phyloP scores from a whole-genome alignment of 2,113 vertebrate genomes.

The Baryphthengus martii region DNA sequence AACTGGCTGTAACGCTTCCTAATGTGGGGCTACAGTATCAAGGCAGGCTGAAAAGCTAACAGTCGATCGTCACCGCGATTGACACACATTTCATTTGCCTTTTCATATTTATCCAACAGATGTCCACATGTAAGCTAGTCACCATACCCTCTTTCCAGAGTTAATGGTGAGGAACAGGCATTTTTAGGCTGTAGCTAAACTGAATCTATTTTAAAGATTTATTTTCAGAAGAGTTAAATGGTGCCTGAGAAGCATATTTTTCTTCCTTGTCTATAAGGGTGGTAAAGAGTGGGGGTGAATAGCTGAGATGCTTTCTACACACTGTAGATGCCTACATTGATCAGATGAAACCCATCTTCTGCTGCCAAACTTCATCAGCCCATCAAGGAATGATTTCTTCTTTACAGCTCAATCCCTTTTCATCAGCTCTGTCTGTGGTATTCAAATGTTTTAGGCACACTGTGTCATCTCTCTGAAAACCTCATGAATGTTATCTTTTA shows the following conservation, averaged over 20 bases:
- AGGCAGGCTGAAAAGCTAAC: background rate
- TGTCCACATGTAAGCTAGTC: background rate
- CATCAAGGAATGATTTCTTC: conserved; percentile 45
- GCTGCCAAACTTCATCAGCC: conserved; percentile 45
- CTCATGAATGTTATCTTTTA: conserved; percentile 59
- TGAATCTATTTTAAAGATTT: background rate
- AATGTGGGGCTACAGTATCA: background rate
- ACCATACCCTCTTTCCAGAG: background rate
- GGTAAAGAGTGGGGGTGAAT: background rate
- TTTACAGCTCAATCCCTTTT: conserved; percentile 48
- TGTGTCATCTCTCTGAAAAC: conserved; percentile 44
- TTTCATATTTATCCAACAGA: background rate
- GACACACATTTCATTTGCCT: background rate
- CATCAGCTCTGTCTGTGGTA: conserved; percentile 41
- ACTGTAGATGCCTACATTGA: conserved; percentile 12
- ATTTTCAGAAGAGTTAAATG: background rate
- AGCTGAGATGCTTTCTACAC: background rate
- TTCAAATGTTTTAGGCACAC: conserved; percentile 46
- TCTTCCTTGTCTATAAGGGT: background rate
- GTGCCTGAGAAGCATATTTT: background rate
- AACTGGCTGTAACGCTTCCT: background rate
- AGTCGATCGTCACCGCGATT: background rate
- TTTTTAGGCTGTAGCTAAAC: background rate
- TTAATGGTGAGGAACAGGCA: background rate
- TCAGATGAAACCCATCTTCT: conserved; percentile 32